A percentile compares a stretch with the other conserved stretches of the same genome.
Evolutionary conservation across 2,113 vertebrate genomes (phyloP).

Genomic region (Indicator maculatus): DNA sequence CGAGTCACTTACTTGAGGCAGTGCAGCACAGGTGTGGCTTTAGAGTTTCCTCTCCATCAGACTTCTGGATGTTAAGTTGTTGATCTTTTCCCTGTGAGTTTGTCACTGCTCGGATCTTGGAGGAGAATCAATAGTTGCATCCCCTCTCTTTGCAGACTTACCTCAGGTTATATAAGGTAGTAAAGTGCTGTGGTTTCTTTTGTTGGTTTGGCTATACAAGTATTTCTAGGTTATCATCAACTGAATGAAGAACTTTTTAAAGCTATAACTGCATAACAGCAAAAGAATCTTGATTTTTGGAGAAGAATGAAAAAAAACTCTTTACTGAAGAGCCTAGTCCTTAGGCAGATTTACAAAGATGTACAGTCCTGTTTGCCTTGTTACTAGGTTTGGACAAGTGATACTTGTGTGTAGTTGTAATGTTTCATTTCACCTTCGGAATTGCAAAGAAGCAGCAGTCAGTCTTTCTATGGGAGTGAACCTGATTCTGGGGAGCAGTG

Average conservation of each 20-base stretch:
- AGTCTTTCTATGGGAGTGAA: background rate
- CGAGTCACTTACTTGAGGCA: rapidly evolving
- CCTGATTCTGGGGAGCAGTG: background rate
- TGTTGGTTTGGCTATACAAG: background rate
- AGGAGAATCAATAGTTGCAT: background rate
- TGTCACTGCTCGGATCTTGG: background rate
- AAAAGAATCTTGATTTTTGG: background rate
- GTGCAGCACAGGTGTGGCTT: background rate
- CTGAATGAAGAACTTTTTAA: background rate
- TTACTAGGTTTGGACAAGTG: background rate
- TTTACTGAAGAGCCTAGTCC: background rate
- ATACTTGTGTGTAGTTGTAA: background rate
- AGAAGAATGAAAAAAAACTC: background rate
- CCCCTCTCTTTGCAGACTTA: background rate
- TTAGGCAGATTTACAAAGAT: background rate
- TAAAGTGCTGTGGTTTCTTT: background rate
- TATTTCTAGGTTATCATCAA: background rate
- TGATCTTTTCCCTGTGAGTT: background rate
- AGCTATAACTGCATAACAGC: background rate
- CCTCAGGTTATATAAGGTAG: background rate
- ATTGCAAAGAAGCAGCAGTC: background rate
- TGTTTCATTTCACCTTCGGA: background rate
- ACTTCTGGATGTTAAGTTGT: background rate
- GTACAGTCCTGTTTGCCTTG: background rate
- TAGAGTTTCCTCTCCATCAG: background rate